Conservation (phyloP, 2,888 invertebrate species). For the Ophioninae sp. region DNA sequence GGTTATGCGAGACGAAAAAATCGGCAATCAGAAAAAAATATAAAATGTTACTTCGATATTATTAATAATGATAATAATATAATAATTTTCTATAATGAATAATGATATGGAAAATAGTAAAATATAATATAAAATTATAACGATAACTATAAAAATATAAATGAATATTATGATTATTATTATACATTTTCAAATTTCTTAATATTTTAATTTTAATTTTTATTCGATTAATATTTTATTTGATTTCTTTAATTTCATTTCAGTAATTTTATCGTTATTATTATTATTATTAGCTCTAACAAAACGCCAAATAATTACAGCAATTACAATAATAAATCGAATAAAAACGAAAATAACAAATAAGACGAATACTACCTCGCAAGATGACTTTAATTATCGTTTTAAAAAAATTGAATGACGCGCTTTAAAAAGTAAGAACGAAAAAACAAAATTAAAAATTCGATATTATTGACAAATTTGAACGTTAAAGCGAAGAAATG, state of each 20-base stretch:
- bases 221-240: too few relatives aligned
- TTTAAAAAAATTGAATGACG: neutral
- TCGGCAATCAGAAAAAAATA: neutral
- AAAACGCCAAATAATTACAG: too few relatives aligned
- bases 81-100: neutral
- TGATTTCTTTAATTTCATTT: too few relatives aligned
- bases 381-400: too few relatives aligned
- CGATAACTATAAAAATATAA: neutral
- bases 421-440: neutral
- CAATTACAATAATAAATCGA: too few relatives aligned
- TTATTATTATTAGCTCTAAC: too few relatives aligned
- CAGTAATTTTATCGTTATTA: too few relatives aligned
- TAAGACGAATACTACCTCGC: too few relatives aligned
- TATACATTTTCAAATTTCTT: neutral
- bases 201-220: neutral
- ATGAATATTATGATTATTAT: neutral
- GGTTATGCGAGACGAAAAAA: too few relatives aligned
- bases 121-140: neutral
- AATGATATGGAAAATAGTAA: too few relatives aligned
- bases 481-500: neutral
- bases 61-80: neutral
- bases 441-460: neutral
- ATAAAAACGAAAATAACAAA: too few relatives aligned
- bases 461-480: neutral
- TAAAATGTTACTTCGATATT: neutral